Conservation (phyloP, 2,797 vertebrate species). For the Lepilemur ruficaudatus region DNA sequence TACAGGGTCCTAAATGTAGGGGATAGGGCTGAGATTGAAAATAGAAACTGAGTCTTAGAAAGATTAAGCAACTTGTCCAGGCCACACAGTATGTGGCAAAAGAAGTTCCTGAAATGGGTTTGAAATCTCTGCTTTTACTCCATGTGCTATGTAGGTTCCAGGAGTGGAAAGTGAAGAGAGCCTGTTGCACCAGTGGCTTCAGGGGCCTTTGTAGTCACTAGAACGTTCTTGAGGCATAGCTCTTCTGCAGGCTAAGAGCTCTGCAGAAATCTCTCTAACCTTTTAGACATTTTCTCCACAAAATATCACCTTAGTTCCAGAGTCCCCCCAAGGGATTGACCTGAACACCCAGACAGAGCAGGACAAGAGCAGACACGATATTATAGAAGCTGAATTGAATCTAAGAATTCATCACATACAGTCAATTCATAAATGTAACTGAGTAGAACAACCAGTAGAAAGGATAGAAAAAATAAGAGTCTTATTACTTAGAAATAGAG, state of each 20-base stretch:
- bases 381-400: not conserved
- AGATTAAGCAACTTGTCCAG: not conserved
- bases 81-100: not conserved
- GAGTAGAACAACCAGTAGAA: not conserved
- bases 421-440: not conserved
- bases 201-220: not conserved
- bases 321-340: not conserved
- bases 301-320: not conserved
- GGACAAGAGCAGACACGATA: not conserved
- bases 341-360: not conserved
- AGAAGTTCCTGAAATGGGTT: not conserved
- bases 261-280: not conserved
- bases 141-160: not conserved
- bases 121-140: not conserved
- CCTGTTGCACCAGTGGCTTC: not conserved
- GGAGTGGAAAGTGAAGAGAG: not conserved
- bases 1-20: not conserved
- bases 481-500: not conserved
- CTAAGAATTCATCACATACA: not conserved
- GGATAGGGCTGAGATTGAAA: not conserved
- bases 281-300: not conserved
- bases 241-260: not conserved
- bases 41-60: not conserved
- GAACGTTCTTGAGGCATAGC: not conserved
- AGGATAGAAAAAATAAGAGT: not conserved